Percentiles rank a stretch among this genome's conserved stretches.
Conservation (phyloP, 1,140 invertebrate species). For the Lasaia peninsularis region DNA sequence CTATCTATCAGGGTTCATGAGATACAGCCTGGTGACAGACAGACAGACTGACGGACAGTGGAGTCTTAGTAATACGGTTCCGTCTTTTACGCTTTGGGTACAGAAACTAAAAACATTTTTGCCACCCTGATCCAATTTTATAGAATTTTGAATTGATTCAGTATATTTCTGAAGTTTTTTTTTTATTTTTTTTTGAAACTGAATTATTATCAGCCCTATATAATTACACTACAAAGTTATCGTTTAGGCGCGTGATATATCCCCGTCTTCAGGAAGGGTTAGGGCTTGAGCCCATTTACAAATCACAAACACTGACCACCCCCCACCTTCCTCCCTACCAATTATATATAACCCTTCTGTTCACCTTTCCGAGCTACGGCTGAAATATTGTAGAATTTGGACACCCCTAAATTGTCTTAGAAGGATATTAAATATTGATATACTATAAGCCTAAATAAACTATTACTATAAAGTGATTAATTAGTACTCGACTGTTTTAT, state of each 20-base stretch:
- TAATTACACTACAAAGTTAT: conserved; percentile 59
- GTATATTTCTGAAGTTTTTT: too few relatives aligned
- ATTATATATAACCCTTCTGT: conserved; percentile 66
- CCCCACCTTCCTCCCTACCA: conserved; percentile 40
- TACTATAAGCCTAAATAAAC: conserved; percentile 5
- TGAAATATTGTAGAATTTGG: conserved; percentile 64
- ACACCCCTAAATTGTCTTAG: conserved; percentile 32
- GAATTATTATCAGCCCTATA: conserved; percentile 41
- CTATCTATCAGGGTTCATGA: too few relatives aligned
- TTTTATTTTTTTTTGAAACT: not conserved
- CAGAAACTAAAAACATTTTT: too few relatives aligned
- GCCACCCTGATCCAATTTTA: too few relatives aligned
- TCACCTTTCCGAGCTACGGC: conserved; percentile 62
- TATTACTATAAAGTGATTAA: not conserved
- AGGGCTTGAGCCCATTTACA: conserved; percentile 75
- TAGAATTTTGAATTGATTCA: too few relatives aligned
- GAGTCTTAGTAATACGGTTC: too few relatives aligned
- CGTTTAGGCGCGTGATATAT: conserved; percentile 71
- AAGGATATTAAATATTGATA: conserved; percentile 13
- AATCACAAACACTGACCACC: conserved; percentile 76
- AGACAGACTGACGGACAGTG: too few relatives aligned
- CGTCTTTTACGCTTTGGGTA: too few relatives aligned
- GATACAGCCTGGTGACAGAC: too few relatives aligned
- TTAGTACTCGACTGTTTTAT: too few relatives aligned
- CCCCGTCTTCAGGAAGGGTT: conserved; percentile 72